Evolutionary conservation across 1,140 invertebrate genomes (phyloP), one percentile per base, ranked within the genome.

Genomic region (Formica exsecta): DNA sequence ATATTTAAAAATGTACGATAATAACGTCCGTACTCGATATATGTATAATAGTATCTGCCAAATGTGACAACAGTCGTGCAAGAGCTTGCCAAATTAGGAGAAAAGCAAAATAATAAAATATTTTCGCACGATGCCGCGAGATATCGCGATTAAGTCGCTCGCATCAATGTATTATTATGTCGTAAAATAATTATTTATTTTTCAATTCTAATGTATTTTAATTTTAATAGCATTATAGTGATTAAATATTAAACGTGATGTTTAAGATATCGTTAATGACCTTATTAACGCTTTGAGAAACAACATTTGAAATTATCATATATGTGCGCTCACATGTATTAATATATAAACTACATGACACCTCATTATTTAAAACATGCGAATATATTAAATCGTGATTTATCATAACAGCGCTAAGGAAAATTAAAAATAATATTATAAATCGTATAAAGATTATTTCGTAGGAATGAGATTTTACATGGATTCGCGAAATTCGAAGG

Each of bases 181-280:
- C 25, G 29, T 59, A 6, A 74, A 36, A 59, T 38, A 38, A 36
- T n/a, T n/a, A n/a, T 59, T 13, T 74, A 6, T 59, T 59, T 38
- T 61, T 32, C 13, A n/a, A n/a, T 4, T 54, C 2, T n/a, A 13
- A 48, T 22, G 13, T n/a, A 59, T 38, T 6, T 74, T 11, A 57
- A 57, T 74, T 74, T 59, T 74, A 38, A 74, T 74, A 38, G 11
- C 22, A 74, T 59, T 74, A 57, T 57, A 57, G 25, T 3, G 8
- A 41, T 25, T 61, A 51, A 16, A 51, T 61, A 41, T 22, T 59
- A 22, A n/a, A 51, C 4, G 16, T 51, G 4, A 51, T 51, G 1
- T 51, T 51, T 59, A 38, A 19, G 7, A 74, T 16, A 25, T 59
- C 19, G 7, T 44, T 44, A 4, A 32, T 32, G 32, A 4, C 29